phyloP scores from a whole-genome alignment of 2,797 vertebrate species.

The Pipistrellus pipistrellus region DNA sequence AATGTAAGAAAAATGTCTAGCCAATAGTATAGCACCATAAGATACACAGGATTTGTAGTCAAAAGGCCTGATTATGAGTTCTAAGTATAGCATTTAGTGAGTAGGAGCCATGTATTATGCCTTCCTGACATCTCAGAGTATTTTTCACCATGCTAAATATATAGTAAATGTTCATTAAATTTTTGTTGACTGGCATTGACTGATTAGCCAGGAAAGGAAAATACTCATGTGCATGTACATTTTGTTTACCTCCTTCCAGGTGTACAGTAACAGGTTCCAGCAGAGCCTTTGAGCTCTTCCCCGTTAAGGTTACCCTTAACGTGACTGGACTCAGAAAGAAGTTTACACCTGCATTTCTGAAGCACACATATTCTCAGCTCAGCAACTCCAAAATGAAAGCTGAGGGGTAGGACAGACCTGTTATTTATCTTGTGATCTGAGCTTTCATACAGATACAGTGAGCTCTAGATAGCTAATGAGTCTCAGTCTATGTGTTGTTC shows the following conservation, averaged over 20 bases:
- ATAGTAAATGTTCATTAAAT: not conserved
- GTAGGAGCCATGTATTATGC: not conserved
- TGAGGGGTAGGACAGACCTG: not conserved
- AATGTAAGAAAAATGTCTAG: slow-evolving; percentile 22
- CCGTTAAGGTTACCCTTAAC: not conserved
- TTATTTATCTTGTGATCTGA: not conserved
- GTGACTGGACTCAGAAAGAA: not conserved
- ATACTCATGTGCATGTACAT: not conserved
- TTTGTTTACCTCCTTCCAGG: not conserved
- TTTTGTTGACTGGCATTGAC: not conserved
- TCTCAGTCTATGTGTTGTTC: not conserved
- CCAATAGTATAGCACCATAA: not conserved
- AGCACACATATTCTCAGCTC: not conserved
- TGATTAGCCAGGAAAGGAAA: slow-evolving; percentile 25
- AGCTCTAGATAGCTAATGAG: not conserved
- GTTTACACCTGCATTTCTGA: not conserved
- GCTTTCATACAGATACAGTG: not conserved
- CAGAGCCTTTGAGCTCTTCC: not conserved
- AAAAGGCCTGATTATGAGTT: not conserved
- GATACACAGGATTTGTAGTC: not conserved
- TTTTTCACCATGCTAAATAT: not conserved
- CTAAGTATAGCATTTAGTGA: not conserved
- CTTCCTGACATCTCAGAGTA: not conserved
- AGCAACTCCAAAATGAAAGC: slow-evolving; percentile 24
- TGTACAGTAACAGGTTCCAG: not conserved